Evolutionary conservation across 1,140 invertebrate species (phyloP), one percentile per base, ranked within the genome.

Genomic region (Mylabris phalerata): DNA sequence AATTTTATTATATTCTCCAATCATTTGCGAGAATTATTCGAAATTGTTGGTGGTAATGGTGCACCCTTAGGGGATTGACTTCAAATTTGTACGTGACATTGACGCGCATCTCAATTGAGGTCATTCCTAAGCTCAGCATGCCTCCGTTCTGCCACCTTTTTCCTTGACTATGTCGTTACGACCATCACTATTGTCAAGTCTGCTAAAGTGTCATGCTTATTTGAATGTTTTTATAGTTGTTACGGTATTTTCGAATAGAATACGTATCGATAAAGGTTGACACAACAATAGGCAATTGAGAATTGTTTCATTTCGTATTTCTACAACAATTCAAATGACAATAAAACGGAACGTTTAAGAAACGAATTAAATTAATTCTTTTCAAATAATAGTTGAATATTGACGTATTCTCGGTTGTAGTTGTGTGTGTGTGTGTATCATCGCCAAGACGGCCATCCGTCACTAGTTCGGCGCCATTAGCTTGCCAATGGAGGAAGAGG

Each of bases 391-490:
- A 19, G 19, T 19, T 19, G 19, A 19, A 19, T 19, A 19, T 19
- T 19, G 19, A 19, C 19, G 19, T 19, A 19, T 19, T 19, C 1
- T 19, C 1, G 19, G 19, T 19, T 32, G 32, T 32, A 32, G 1
- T 19, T 19, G 19, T 32, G 32, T 32, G 2, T 32, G 27, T 7
- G 49, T 44, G 46, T 56, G 54, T 48, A 59, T 59, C 57, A 59
- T 59, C 57, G 48, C 40, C 49, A 44, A 59, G 57, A 59, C 50
- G 57, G 47, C 39, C 43, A 54, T 54, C 42, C 51, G 51, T 54
- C 51, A 54, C 42, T 19, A 47, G 47, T 58, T 52, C 50, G 50
- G 60, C 57, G 62, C 62, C 59, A 63, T 63, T 63, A 63, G 62
- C 55, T 57, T 56, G 48, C 55, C 54, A 49, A 49, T 42, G 54